Evolutionary conservation across 2,113 vertebrate genomes (phyloP).

Genomic region (Python bivittatus): DNA sequence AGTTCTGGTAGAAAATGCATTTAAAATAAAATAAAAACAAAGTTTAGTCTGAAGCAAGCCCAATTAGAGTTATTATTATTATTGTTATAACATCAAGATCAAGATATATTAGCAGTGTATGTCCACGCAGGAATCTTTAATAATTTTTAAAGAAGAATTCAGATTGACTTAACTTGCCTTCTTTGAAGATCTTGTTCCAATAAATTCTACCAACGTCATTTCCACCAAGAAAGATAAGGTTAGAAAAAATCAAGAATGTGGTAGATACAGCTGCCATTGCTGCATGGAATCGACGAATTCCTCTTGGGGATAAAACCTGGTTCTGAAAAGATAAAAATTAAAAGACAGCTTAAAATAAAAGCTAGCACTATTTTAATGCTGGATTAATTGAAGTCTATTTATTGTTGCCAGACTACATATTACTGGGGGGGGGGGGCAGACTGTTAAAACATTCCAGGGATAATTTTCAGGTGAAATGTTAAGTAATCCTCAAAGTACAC

Average conservation of each 20-base stretch:
- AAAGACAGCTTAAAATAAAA: background rate
- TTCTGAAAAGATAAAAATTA: conserved; percentile 70
- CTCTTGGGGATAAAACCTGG: conserved; percentile 74
- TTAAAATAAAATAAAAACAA: background rate
- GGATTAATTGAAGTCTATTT: background rate
- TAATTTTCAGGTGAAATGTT: background rate
- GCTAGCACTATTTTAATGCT: background rate
- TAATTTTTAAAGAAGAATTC: conserved; percentile 1
- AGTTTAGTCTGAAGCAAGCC: background rate
- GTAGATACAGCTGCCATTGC: conserved; percentile 88
- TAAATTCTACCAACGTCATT: conserved; percentile 88
- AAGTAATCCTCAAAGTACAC: background rate
- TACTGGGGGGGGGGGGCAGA: background rate
- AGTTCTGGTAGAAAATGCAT: background rate
- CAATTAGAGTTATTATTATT: background rate
- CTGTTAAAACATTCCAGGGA: background rate
- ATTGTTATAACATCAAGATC: background rate
- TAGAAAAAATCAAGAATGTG: conserved; percentile 93
- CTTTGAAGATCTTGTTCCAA: conserved; percentile 90
- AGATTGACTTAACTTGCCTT: conserved; percentile 77
- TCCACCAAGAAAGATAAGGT: conserved; percentile 95
- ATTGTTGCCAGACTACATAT: background rate
- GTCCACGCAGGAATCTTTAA: background rate
- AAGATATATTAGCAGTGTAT: background rate
- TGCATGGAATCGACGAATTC: conserved; percentile 82